Evolutionary conservation across 2,888 invertebrate genomes (phyloP).

Genomic region (Ditylenchus weischeri): DNA sequence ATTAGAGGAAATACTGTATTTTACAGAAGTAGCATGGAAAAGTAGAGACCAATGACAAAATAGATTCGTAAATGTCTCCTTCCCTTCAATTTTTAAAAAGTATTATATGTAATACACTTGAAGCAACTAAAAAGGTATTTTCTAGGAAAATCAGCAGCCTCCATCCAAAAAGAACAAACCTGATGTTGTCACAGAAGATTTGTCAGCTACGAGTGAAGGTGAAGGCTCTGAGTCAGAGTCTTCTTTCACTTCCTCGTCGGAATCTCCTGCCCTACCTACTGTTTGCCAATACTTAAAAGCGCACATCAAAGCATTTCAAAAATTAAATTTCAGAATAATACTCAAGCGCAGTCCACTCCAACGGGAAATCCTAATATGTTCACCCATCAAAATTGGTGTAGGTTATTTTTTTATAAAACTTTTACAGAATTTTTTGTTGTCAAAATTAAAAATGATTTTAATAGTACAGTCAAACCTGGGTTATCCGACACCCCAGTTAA

Average conservation of each 20-base stretch:
- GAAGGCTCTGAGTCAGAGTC: conserved; percentile 1
- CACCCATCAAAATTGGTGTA: background rate
- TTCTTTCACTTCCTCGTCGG: background rate
- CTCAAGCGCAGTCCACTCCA: conserved; percentile 3
- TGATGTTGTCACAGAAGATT: background rate
- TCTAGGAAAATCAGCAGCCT: conserved; percentile 3
- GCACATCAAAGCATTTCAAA: background rate
- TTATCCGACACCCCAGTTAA: too few species aligned
- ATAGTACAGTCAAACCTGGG: too few species aligned
- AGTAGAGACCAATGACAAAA: too few species aligned
- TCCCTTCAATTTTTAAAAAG: too few species aligned
- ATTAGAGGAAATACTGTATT: too few species aligned
- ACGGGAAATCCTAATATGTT: background rate
- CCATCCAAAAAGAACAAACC: background rate
- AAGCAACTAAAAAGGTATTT: background rate
- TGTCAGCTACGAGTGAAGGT: background rate
- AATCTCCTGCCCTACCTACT: background rate
- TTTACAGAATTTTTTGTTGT: too few species aligned
- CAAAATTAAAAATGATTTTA: too few species aligned
- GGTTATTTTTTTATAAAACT: background rate
- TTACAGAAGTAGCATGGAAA: too few species aligned
- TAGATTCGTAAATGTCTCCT: too few species aligned
- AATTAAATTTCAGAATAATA: background rate
- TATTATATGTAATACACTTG: too few species aligned
- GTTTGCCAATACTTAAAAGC: too few species aligned